Conservation (phyloP, 35 echinoderm and acorn worm species). For the Amphiura filiformis region DNA sequence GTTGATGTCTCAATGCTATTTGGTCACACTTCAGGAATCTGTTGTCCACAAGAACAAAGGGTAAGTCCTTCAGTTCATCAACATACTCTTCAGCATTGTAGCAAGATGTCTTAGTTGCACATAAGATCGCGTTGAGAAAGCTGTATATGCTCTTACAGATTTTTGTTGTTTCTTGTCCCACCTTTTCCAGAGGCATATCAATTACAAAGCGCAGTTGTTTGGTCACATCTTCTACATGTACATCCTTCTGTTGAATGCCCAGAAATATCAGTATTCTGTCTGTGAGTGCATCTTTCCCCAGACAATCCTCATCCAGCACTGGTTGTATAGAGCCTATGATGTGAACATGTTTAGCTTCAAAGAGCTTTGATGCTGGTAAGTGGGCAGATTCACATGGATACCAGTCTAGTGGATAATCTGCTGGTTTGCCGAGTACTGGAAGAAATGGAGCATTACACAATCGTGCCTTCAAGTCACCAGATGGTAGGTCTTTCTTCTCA, state of each 20-base stretch:
- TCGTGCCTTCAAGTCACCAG: background rate
- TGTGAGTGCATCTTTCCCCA: background rate
- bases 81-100: background rate
- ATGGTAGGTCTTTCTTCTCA: background rate
- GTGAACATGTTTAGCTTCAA: background rate
- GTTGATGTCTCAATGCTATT: background rate
- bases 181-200: background rate
- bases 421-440: slow-evolving; percentile 27
- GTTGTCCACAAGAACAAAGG: background rate
- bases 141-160: background rate
- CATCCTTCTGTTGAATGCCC: slow-evolving; percentile 8
- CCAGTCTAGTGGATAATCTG: slow-evolving; percentile 7
- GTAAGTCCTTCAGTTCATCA: background rate
- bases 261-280: background rate
- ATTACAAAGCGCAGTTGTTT: background rate
- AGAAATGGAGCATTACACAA: slow-evolving; percentile 10
- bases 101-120: background rate
- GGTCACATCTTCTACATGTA: slow-evolving; percentile 24
- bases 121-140: background rate
- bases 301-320: slow-evolving; percentile 3
- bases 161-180: background rate
- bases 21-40: slow-evolving; percentile 6
- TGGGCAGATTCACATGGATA: background rate
- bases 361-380: background rate
- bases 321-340: slow-evolving; percentile 11